A percentile compares a stretch with the other conserved stretches of the same genome.
phyloP scores from a whole-genome alignment of 92 coral and sea anemone genomes.

The Montipora capitata region DNA sequence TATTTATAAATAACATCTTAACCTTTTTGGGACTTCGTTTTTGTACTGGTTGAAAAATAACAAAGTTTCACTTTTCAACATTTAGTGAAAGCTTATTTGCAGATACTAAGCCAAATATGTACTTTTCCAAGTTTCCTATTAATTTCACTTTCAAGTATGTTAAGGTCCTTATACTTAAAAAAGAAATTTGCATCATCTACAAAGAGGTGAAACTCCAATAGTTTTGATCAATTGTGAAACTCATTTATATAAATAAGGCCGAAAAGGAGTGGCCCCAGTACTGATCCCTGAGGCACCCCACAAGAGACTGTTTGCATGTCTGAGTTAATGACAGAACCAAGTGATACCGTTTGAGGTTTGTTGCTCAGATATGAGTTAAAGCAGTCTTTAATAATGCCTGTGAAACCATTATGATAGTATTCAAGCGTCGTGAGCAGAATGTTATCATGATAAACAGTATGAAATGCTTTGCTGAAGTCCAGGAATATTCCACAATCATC shows the following conservation, averaged over 20 bases:
- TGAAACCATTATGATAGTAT: no score
- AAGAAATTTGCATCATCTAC: neutral
- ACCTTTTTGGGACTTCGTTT: neutral
- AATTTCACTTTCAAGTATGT: neutral
- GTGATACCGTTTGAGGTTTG: neutral
- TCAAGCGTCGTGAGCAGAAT: slow-evolving; percentile 9
- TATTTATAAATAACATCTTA: neutral
- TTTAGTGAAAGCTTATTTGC: slow-evolving; percentile 3
- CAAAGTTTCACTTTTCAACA: neutral
- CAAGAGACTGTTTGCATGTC: neutral
- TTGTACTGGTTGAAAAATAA: neutral
- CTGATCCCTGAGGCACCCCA: no score
- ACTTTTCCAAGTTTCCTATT: neutral
- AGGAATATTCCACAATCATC: slow-evolving; percentile 21
- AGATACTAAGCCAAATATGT: neutral
- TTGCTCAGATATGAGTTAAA: neutral
- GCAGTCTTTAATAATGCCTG: neutral
- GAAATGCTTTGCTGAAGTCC: slow-evolving; percentile 49
- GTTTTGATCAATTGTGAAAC: neutral
- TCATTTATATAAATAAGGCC: neutral
- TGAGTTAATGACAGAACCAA: neutral
- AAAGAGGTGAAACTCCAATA: neutral
- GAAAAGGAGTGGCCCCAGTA: no score
- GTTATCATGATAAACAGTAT: slow-evolving; percentile 22
- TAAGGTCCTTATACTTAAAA: slow-evolving; percentile 2